Base-by-base conservation (phyloP, 2,888 invertebrate species). In the Athrips mouffetella region DNA sequence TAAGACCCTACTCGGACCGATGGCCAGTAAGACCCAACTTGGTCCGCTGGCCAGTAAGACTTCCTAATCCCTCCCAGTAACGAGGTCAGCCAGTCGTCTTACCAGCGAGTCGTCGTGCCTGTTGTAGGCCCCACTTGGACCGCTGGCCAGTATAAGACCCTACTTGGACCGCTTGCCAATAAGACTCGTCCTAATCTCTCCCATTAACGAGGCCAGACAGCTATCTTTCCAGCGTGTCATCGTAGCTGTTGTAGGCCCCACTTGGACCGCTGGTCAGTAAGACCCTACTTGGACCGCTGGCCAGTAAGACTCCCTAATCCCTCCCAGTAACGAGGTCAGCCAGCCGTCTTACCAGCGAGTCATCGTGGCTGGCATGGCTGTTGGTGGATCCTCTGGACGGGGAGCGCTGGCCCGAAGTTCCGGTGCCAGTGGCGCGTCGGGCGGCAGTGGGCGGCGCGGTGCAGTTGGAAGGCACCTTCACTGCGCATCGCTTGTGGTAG, bases 401-500 rank as follows among this genome's bases (percentile, higher is more conserved):
- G 71, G 94, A 91, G 35, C 91, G 89, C 4, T 16, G 20, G 20
- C 20, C 50, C n/a, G n/a, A n/a, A n/a, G n/a, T n/a, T n/a, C 20
- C 18, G n/a, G 18, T 11, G 37, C n/a, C 37, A 20, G 75, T 70
- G 16, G 75, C 73, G 40, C 47, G 50, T 29, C 70, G 86, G 72
- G 70, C 88, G 67, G 73, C 30, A 86, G 45, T 52, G 81, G 59
- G 83, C 40, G 60, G 62, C 60, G 65, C 59, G 54, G 63, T 74
- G 89, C 99, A 99, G 90, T 99, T 98, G 76, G 98, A 98, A 42
- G 99, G 99, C 57, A 99, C 96, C 88, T 98, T 98, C 58, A 98
- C 96, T 40, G 95, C 95, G 81, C 96, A 99, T 44, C 99, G 92
- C 82, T 99, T 99, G 90, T 99, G 99, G 89, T 97, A 99, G 89